Evolutionary conservation across 2,888 invertebrate species (phyloP).

Genomic region (Agrypnus murinus): DNA sequence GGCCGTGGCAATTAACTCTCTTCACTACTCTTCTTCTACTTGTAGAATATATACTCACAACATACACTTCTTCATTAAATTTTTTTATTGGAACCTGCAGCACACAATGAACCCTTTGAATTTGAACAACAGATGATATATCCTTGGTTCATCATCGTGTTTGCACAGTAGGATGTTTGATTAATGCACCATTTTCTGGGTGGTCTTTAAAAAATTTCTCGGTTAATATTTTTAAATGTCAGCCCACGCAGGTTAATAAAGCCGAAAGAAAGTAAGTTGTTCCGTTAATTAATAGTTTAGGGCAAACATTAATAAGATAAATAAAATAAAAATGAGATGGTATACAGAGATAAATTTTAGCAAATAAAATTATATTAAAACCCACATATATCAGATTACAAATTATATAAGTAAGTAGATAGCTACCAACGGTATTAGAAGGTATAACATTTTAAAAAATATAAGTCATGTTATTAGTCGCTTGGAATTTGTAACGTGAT

Average conservation of each 20-base stretch:
- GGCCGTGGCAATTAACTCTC: slow-evolving; percentile 29
- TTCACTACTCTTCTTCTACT: not conserved
- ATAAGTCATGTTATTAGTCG: not conserved
- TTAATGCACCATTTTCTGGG: slow-evolving; percentile 25
- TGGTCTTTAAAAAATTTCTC: slow-evolving; percentile 28
- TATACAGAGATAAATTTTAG: too few relatives aligned
- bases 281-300: slow-evolving; percentile 20
- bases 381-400: too few relatives aligned
- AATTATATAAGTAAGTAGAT: too few relatives aligned
- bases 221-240: slow-evolving; percentile 20
- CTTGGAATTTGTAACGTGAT: slow-evolving; percentile 22
- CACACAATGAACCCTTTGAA: slow-evolving; percentile 26
- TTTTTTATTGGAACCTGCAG: slow-evolving; percentile 17
- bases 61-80: not conserved
- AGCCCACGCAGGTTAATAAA: slow-evolving; percentile 10
- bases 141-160: not conserved
- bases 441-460: not conserved
- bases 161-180: slow-evolving; percentile 28
- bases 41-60: not conserved
- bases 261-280: slow-evolving; percentile 5
- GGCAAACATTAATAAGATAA: not conserved
- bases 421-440: too few relatives aligned
- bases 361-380: too few relatives aligned
- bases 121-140: slow-evolving; percentile 25
- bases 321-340: too few relatives aligned